phyloP scores from a whole-genome alignment of 2,888 invertebrate species.

The Eucera pruinosa region DNA sequence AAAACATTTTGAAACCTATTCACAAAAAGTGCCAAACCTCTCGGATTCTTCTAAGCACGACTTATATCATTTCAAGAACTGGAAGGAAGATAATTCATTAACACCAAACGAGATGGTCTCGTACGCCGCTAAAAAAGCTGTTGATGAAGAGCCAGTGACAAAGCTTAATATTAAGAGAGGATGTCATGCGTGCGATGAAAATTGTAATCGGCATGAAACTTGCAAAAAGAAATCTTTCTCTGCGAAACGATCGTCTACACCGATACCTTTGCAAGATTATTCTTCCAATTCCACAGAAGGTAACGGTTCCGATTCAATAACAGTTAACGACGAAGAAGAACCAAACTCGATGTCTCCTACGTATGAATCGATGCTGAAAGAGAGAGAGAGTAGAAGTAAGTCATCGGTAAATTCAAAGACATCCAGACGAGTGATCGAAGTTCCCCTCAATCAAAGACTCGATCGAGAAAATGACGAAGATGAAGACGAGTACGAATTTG shows the following conservation, averaged over 20 bases:
- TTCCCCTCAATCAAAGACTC: slow-evolving; percentile 56
- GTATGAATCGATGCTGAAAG: slow-evolving; percentile 31
- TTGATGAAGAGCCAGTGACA: slow-evolving; percentile 77
- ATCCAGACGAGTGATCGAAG: slow-evolving; percentile 59
- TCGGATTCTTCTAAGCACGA: slow-evolving; percentile 61
- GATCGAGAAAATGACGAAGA: slow-evolving; percentile 70
- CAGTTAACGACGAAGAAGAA: slow-evolving; percentile 14
- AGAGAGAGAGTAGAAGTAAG: slow-evolving; percentile 23
- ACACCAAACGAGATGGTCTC: slow-evolving; percentile 52
- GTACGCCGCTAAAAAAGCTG: slow-evolving; percentile 74
- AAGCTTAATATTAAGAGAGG: slow-evolving; percentile 73
- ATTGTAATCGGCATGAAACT: slow-evolving; percentile 65
- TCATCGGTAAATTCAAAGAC: slow-evolving; percentile 55
- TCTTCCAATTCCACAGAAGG: slow-evolving; percentile 22
- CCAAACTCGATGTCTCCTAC: slow-evolving; percentile 2
- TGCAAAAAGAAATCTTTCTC: slow-evolving; percentile 58
- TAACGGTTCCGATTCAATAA: slow-evolving; percentile 34
- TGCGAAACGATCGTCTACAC: slow-evolving; percentile 42
- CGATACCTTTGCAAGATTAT: slow-evolving; percentile 48
- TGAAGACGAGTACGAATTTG: slow-evolving; percentile 77
- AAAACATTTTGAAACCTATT: slow-evolving; percentile 76
- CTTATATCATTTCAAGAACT: slow-evolving; percentile 51
- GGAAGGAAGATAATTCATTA: slow-evolving; percentile 44
- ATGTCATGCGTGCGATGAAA: slow-evolving; percentile 78
- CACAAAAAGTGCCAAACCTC: slow-evolving; percentile 37